These are phyloP conservation scores for Anoura caudifer DNA, from an alignment of 2,113 vertebrate genomes.

Conservation along the genomic window DNA sequence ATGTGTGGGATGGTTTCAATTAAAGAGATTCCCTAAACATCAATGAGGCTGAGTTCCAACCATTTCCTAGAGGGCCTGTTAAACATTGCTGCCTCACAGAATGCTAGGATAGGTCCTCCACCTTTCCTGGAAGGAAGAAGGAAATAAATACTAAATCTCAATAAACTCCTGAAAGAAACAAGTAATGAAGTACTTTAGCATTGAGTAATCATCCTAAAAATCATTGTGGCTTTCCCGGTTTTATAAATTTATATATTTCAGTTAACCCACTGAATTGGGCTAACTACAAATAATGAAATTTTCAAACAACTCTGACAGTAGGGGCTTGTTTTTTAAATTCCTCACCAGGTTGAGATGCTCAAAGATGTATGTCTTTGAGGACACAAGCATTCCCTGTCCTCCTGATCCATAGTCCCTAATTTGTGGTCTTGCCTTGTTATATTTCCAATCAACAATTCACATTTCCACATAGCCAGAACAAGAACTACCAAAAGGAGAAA, in stretches of 20 bases:
- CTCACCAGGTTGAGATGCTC: background rate
- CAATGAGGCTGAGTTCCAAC: background rate
- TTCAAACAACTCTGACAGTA: background rate
- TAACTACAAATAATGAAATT: background rate
- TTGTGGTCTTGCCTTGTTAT: background rate
- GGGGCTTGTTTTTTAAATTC: background rate
- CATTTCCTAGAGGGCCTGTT: background rate
- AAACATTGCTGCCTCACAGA: background rate
- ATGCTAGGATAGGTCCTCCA: background rate
- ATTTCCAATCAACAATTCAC: background rate
- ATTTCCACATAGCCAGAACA: background rate
- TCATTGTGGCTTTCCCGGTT: background rate
- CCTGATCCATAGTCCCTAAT: background rate
- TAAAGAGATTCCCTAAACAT: background rate
- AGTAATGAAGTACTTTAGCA: background rate
- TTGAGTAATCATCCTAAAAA: background rate
- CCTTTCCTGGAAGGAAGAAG: background rate
- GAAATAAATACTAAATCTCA: background rate
- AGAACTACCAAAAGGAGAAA: background rate
- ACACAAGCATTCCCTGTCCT: background rate
- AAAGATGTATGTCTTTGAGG: background rate
- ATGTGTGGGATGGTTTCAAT: background rate
- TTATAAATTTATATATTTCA: background rate
- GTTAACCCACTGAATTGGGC: background rate
- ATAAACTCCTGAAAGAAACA: background rate